Percentiles rank a stretch among this genome's conserved stretches.
phyloP scores from a whole-genome alignment of 2,888 invertebrate species.

The Eilema depressum region DNA sequence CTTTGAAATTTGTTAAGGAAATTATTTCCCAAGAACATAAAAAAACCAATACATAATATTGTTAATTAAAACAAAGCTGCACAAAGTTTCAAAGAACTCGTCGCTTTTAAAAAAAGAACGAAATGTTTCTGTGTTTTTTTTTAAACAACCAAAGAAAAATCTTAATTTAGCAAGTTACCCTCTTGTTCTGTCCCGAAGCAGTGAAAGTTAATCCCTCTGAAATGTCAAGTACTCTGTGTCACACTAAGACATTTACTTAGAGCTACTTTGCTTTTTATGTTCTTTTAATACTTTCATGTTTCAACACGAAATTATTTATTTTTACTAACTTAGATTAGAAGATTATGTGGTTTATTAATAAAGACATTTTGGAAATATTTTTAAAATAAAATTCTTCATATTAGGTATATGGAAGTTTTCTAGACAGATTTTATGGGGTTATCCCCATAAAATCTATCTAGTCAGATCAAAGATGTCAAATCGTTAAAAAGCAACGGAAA shows the following conservation, averaged over 20 bases:
- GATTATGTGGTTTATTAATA: background rate
- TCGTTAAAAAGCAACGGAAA: too few species aligned
- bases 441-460: too few species aligned
- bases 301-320: conserved; percentile 8
- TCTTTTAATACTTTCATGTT: background rate
- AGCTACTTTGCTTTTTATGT: conserved; percentile 18
- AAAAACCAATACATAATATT: background rate
- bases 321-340: background rate
- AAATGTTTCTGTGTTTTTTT: background rate
- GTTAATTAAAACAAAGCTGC: conserved; percentile 2
- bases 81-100: background rate
- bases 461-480: too few species aligned
- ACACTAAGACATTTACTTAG: conserved; percentile 18
- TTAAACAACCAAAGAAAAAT: conserved; percentile 12
- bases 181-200: conserved; percentile 14
- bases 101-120: background rate
- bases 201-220: conserved; percentile 21
- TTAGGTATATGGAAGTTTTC: too few species aligned
- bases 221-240: conserved; percentile 21
- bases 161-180: conserved; percentile 21
- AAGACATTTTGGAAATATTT: background rate
- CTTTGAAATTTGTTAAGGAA: background rate
- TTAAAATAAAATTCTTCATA: too few species aligned
- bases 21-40: background rate
- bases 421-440: too few species aligned